Evolutionary conservation across 2,113 vertebrate genomes (phyloP).

Genomic region (Zonotrichia leucophrys): DNA sequence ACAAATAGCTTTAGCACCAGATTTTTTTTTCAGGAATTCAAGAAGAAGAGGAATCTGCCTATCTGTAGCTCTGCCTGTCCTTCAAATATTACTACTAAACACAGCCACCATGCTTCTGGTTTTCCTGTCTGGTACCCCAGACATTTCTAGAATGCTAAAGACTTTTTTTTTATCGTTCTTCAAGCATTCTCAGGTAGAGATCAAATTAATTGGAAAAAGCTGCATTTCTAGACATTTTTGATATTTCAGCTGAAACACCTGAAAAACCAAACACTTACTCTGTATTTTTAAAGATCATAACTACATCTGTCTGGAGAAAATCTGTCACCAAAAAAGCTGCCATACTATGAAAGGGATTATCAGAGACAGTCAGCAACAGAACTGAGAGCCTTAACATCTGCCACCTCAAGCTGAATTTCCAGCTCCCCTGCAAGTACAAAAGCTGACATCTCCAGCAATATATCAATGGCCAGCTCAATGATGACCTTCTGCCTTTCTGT

Average conservation of each 20-base stretch:
- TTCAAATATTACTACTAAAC: not conserved
- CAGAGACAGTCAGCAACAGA: not conserved
- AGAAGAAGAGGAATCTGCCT: not conserved
- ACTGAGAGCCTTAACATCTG: not conserved
- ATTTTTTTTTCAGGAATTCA: not conserved
- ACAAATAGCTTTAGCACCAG: not conserved
- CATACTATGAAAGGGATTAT: not conserved
- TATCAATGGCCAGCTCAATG: not conserved
- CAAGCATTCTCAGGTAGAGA: not conserved
- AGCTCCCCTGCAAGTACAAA: not conserved
- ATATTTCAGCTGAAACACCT: not conserved
- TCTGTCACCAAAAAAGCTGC: not conserved
- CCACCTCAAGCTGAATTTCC: not conserved
- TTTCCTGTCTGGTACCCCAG: not conserved
- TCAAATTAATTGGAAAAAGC: not conserved
- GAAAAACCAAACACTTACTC: not conserved
- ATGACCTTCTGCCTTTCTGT: not conserved
- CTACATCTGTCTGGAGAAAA: not conserved
- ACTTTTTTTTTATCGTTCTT: not conserved
- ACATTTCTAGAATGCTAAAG: not conserved
- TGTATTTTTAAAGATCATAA: not conserved
- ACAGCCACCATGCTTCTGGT: not conserved
- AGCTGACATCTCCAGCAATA: not conserved
- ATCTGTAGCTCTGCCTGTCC: not conserved
- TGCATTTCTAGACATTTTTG: not conserved